Evolutionary conservation across 2,797 vertebrate species (phyloP), one percentile per base, ranked within the genome.

Genomic region (Salarias fasciatus): DNA sequence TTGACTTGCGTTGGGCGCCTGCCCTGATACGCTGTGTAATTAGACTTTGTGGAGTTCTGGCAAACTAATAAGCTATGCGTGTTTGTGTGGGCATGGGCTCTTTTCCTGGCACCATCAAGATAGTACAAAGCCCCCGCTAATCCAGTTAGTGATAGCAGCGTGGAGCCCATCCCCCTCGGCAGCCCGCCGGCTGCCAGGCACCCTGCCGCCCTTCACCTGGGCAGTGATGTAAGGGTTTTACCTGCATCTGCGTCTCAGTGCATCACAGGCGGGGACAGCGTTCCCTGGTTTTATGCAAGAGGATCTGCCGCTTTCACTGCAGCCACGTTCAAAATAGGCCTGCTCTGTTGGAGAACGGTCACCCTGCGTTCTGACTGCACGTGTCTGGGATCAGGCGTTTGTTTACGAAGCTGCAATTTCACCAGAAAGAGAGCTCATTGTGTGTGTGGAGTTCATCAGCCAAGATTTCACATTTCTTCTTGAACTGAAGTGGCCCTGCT

Each of bases 111-210:
- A 56, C 38, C n/a, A 44, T 75, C 46, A 57, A 69, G 55, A 46
- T 50, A 33, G 60, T 28, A 18, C 52, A 67, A 70, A 49, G 60
- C 56, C 76, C 2, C 29, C 56, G 54, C 66, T 77, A 83, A 87
- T 84, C 64, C 68, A 60, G 30, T 36, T 54, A 45, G 49, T 66
- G 65, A 52, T 56, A 43, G 51, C 33, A 44, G 14, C 53, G 29
- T 38, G 53, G 38, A 7, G 3, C 53, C 24, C 56, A 8, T 5
- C 35, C 40, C 35, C 49, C 42, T 29, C n/a, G 31, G 43, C 33
- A 36, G 29, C 41, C 18, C 40, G 8, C 40, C 37, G 33, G 53
- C 44, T 57, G 60, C 69, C 48, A 69, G 45, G 41, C 13, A 45
- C 53, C 67, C 60, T 59, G 38, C 43, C 40, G 38, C 50, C 38